Base-by-base conservation (phyloP, 2,888 invertebrate species). In the Opisthograptis luteolata region DNA sequence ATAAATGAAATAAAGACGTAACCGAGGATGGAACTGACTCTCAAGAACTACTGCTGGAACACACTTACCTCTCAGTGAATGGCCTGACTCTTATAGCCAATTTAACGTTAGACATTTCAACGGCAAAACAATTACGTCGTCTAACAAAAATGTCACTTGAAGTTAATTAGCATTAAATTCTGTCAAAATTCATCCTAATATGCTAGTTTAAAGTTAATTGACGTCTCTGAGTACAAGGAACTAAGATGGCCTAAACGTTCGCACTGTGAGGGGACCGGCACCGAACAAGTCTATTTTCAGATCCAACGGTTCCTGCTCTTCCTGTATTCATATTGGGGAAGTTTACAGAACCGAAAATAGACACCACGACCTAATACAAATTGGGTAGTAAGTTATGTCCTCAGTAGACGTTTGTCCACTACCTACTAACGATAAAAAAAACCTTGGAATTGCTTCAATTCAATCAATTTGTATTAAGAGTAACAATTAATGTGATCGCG, bases 41-140 rank as follows among this genome's bases (percentile, higher is more conserved):
- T n/a, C n/a, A n/a, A n/a, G n/a, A n/a, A n/a, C n/a, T n/a, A n/a
- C n/a, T n/a, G n/a, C n/a, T n/a, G n/a, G n/a, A n/a, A n/a, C n/a
- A n/a, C 49, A 71, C 88, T 84, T 81, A 93, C 94, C 92, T 92
- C 58, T 92, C 90, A 13, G 93, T 93, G 69, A 94, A 89, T 8
- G 94, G 94, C 59, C 94, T 86, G 17, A 94, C 91, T 64, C 94
- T 84, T 40, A 94, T 91, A 10, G 93, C 93, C 66, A 94, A 92
- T 73, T 93, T 94, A 41, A 94, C 92, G 62, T 92, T 92, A 25
- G 93, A 92, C 94, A 94, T 94, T 46, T 58, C 5, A 4, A 3
- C 25, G 17, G 10, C 25, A 24, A 24, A n/a, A n/a, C 3, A 17
- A 17, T 17, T n/a, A n/a, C n/a, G n/a, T n/a, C n/a, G n/a, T n/a